These are phyloP conservation scores for Galeruca laticollis DNA, from an alignment of 2,888 invertebrate species.

Conservation along the genomic window DNA sequence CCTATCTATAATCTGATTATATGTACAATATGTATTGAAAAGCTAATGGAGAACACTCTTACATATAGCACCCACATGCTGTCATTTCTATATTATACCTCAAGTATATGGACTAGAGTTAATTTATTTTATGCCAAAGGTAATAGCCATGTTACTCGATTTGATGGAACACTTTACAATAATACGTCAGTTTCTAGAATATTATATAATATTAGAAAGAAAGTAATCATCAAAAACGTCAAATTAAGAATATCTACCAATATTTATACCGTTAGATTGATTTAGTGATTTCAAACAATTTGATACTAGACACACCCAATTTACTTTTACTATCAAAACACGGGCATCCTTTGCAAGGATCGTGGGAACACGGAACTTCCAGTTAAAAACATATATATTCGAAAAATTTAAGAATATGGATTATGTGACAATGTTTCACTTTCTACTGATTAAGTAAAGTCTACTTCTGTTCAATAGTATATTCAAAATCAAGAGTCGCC, in stretches of 20 bases:
- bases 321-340: conserved; percentile 32
- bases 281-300: conserved; percentile 35
- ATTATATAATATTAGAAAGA: conserved; percentile 11
- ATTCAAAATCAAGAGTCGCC: too few relatives aligned
- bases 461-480: too few relatives aligned
- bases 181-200: conserved; percentile 16
- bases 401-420: not conserved
- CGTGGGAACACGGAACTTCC: not conserved
- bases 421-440: too few relatives aligned
- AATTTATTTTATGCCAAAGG: conserved; percentile 5
- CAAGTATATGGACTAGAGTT: not conserved
- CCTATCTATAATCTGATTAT: too few relatives aligned
- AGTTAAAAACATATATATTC: not conserved
- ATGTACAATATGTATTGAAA: too few relatives aligned
- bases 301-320: conserved; percentile 24
- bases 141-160: conserved; percentile 19
- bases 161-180: conserved; percentile 1
- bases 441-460: too few relatives aligned
- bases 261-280: conserved; percentile 31
- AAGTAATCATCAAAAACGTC: conserved; percentile 29
- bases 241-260: conserved; percentile 25
- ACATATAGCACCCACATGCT: not conserved
- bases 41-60: too few relatives aligned
- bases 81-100: not conserved
- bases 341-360: not conserved